These are phyloP conservation scores for Mesaphorura yosii DNA, from an alignment of 1,140 invertebrate species.

Conservation along the genomic window DNA sequence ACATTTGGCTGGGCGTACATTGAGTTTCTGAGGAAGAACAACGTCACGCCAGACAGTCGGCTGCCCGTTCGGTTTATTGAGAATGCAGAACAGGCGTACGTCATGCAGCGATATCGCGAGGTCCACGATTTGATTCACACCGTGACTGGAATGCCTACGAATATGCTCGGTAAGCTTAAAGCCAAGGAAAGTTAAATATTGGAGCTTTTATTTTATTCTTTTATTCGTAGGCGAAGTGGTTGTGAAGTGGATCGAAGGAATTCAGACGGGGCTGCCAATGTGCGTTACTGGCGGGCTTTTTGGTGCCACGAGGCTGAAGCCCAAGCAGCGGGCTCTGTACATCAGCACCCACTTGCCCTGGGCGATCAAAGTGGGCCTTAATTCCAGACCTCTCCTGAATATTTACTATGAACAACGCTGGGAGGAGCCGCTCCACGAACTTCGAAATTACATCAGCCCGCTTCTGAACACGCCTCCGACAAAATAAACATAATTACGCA, in stretches of 20 bases:
- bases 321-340: conserved; percentile 73
- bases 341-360: conserved; percentile 68
- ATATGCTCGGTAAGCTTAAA: conserved; percentile 73
- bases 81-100: conserved; percentile 80
- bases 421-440: conserved; percentile 71
- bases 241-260: conserved; percentile 94
- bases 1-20: conserved; percentile 75
- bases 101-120: conserved; percentile 94
- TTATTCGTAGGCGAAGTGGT: conserved; percentile 58
- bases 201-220: conserved; percentile 6
- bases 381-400: conserved; percentile 62
- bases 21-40: conserved; percentile 66
- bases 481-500: no score
- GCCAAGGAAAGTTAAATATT: not conserved
- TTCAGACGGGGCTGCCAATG: conserved; percentile 83
- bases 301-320: conserved; percentile 64
- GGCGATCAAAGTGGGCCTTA: conserved; percentile 67
- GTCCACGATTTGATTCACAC: conserved; percentile 91
- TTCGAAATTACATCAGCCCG: conserved; percentile 44
- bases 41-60: conserved; percentile 86
- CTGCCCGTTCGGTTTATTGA: conserved; percentile 79
- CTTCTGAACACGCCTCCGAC: conserved; percentile 16
- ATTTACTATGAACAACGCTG: conserved; percentile 89
- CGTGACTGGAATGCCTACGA: conserved; percentile 81
- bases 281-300: conserved; percentile 74